Evolutionary conservation across 2,797 vertebrate species (phyloP).

Genomic region (Notamacropus eugenii): DNA sequence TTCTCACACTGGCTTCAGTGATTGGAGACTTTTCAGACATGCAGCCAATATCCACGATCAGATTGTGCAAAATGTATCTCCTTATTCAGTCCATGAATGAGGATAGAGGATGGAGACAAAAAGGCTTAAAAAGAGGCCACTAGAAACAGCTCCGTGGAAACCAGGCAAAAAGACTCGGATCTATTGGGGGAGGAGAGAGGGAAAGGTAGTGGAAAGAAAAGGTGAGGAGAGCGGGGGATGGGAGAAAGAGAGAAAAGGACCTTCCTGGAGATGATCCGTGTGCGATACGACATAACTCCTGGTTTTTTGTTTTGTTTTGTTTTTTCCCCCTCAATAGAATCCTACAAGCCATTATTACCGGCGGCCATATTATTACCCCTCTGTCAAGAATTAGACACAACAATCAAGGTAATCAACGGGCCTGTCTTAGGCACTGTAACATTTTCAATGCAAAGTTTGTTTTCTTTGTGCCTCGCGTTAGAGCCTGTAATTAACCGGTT

Average conservation of each 20-base stretch:
- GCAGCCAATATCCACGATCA: background rate
- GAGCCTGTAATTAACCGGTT: constrained; percentile 65
- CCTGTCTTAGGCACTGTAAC: constrained; percentile 73
- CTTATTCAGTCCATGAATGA: background rate
- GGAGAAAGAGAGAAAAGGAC: too few relatives aligned
- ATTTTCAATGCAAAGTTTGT: constrained; percentile 74
- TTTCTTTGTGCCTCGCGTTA: constrained; percentile 30
- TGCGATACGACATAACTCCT: constrained; percentile 67
- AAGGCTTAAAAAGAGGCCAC: background rate
- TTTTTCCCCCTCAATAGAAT: constrained; percentile 35
- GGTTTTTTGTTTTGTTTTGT: constrained; percentile 61
- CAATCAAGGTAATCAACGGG: constrained; percentile 77
- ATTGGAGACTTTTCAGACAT: background rate
- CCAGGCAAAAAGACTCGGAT: constrained; percentile 31
- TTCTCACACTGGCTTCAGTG: background rate
- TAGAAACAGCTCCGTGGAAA: background rate
- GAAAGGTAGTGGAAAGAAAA: background rate
- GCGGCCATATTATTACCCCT: constrained; percentile 74
- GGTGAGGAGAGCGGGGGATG: background rate
- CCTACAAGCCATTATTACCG: constrained; percentile 71
- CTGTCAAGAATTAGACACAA: constrained; percentile 79
- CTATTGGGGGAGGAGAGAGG: background rate
- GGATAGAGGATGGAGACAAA: background rate
- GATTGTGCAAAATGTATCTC: background rate
- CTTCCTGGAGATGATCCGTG: constrained; percentile 37